Percentiles rank a stretch among this genome's conserved stretches.
phyloP scores from a whole-genome alignment of 2,113 vertebrate species.

The Tor tambroides region DNA sequence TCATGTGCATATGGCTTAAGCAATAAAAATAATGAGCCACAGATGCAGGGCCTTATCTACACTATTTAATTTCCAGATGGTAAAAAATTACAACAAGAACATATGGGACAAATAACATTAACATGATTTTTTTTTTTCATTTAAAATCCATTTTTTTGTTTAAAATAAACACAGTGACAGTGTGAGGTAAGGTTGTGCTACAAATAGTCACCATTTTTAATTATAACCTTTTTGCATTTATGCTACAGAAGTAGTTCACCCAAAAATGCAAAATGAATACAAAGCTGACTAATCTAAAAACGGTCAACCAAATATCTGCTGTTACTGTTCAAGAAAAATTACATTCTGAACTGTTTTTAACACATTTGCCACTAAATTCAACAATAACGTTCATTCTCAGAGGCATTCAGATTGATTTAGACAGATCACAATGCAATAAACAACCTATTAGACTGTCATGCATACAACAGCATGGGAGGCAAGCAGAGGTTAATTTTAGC shows the following conservation, averaged over 20 bases:
- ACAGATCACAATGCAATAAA: neutral
- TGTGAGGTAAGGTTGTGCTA: too few species aligned
- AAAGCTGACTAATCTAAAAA: neutral
- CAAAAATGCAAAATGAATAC: neutral
- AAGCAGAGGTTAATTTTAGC: conserved; percentile 44
- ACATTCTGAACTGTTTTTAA: neutral
- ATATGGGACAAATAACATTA: neutral
- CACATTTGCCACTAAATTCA: neutral
- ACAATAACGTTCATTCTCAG: neutral
- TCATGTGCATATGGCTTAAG: neutral
- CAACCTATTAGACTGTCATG: neutral
- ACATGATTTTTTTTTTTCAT: neutral
- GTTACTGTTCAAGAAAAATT: neutral
- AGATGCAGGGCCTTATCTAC: neutral
- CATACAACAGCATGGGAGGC: neutral
- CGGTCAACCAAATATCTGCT: neutral
- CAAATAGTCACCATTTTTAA: neutral
- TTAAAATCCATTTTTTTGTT: too few species aligned
- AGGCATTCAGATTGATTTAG: neutral
- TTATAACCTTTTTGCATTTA: neutral
- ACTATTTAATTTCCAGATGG: neutral
- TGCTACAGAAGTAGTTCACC: neutral
- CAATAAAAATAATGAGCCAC: conserved; percentile 11
- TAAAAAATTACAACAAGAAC: neutral
- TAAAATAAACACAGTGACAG: too few species aligned